phyloP scores from a whole-genome alignment of 2,888 invertebrate species.

The Choreutis nemorana region DNA sequence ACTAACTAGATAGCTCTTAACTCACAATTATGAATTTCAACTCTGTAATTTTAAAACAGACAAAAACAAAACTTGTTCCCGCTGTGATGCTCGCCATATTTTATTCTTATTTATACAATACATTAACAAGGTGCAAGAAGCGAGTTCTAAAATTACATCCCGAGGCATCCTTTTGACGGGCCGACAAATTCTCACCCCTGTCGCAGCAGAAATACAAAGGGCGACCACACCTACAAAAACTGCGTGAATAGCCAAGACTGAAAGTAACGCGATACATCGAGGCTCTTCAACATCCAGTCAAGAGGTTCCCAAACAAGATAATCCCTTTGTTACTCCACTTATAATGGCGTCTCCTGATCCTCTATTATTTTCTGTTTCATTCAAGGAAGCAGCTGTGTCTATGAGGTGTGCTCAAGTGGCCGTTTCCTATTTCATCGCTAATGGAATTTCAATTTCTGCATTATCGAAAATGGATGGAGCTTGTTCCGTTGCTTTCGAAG shows the following conservation, averaged over 20 bases:
- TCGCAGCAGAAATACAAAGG: slow-evolving; percentile 26
- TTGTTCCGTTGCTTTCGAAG: no score
- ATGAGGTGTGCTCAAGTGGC: slow-evolving; percentile 39
- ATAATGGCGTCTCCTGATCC: slow-evolving; percentile 47
- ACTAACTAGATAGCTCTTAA: no score
- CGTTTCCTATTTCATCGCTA: slow-evolving; percentile 54
- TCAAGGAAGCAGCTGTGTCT: slow-evolving; percentile 48
- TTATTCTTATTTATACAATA: slow-evolving; percentile 19
- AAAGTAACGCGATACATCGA: slow-evolving; percentile 55
- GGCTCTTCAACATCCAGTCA: slow-evolving; percentile 51
- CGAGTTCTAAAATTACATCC: slow-evolving; percentile 11
- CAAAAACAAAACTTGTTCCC: no score
- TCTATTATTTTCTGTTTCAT: slow-evolving; percentile 52
- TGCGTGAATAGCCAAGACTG: slow-evolving; percentile 36
- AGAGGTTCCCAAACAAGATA: slow-evolving; percentile 64
- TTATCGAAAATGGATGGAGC: slow-evolving; percentile 20
- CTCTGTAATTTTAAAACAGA: no score
- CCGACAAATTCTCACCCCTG: slow-evolving; percentile 43
- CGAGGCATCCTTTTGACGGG: slow-evolving; percentile 20
- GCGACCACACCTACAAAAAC: slow-evolving; percentile 53
- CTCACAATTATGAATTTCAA: no score
- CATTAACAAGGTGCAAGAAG: slow-evolving; percentile 22
- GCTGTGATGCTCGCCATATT: no score
- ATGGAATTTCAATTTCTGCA: slow-evolving; percentile 46
- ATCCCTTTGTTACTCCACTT: slow-evolving; percentile 56